Evolutionary conservation across 2,113 vertebrate genomes (phyloP).

Genomic region (Burhinus oedicnemus): DNA sequence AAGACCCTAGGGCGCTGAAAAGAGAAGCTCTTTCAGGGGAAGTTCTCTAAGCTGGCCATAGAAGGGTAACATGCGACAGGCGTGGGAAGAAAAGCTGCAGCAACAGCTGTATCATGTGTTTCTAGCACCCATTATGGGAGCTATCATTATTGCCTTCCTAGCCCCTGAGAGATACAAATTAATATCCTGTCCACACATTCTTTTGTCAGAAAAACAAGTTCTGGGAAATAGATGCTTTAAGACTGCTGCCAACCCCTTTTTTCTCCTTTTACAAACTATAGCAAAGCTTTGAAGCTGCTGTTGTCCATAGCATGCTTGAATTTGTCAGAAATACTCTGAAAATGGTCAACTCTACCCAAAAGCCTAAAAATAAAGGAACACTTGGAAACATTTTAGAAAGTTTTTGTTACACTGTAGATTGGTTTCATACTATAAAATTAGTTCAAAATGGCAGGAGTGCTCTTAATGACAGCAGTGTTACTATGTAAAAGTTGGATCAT

Average conservation of each 20-base stretch:
- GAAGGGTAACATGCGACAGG: background rate
- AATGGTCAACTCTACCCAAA: background rate
- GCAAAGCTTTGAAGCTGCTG: background rate
- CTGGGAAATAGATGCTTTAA: background rate
- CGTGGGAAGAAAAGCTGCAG: background rate
- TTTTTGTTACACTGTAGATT: background rate
- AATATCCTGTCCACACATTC: background rate
- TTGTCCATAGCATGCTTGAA: background rate
- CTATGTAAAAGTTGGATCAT: background rate
- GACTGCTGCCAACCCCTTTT: background rate
- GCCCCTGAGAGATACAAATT: conserved; percentile 21
- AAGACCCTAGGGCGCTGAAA: background rate
- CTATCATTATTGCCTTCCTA: background rate
- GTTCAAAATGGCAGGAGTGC: background rate
- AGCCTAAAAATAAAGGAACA: background rate
- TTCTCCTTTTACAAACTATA: background rate
- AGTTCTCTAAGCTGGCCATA: background rate
- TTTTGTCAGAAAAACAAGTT: conserved; percentile 34
- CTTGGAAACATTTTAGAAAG: background rate
- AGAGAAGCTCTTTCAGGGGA: background rate
- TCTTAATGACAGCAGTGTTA: background rate
- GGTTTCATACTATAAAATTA: background rate
- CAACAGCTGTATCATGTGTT: background rate
- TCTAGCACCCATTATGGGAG: background rate
- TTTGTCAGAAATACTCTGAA: background rate